phyloP scores from a whole-genome alignment of 2,888 invertebrate genomes.

The Idaea biselata region DNA sequence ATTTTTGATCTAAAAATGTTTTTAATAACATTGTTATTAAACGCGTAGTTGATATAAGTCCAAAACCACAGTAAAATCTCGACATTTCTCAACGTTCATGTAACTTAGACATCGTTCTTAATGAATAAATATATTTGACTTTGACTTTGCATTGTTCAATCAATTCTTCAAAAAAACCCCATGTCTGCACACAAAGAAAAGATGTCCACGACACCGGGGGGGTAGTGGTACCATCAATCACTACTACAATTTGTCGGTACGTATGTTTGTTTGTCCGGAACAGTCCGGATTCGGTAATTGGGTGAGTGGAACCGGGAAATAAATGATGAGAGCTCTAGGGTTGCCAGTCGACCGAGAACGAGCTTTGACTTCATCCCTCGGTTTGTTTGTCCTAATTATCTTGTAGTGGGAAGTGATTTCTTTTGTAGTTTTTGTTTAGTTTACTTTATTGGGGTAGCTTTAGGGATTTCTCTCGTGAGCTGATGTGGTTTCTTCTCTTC shows the following conservation, averaged over 20 bases:
- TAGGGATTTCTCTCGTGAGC: background rate
- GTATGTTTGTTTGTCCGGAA: slow-evolving; percentile 36
- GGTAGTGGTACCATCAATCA: slow-evolving; percentile 49
- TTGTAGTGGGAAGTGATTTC: background rate
- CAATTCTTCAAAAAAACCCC: slow-evolving; percentile 15
- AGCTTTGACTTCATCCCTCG: background rate
- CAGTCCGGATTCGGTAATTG: slow-evolving; percentile 26
- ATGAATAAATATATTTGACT: too few relatives aligned
- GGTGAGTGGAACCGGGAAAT: slow-evolving; percentile 26
- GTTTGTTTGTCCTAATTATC: background rate
- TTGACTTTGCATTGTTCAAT: background rate
- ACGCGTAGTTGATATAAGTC: too few relatives aligned
- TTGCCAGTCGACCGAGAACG: background rate
- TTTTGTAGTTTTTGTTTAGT: background rate
- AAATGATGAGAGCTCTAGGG: slow-evolving; percentile 16
- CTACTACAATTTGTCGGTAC: slow-evolving; percentile 26
- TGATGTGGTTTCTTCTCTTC: too few relatives aligned
- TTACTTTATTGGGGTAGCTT: background rate
- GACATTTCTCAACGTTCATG: too few relatives aligned
- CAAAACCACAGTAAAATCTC: too few relatives aligned
- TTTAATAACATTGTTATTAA: too few relatives aligned
- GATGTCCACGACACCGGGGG: slow-evolving; percentile 32
- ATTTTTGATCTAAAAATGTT: too few relatives aligned
- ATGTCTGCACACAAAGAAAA: slow-evolving; percentile 13
- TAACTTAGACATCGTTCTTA: too few relatives aligned